Percentiles rank a stretch among this genome's conserved stretches.
Conservation (phyloP, 2,888 invertebrate species). For the Hypena proboscidalis region DNA sequence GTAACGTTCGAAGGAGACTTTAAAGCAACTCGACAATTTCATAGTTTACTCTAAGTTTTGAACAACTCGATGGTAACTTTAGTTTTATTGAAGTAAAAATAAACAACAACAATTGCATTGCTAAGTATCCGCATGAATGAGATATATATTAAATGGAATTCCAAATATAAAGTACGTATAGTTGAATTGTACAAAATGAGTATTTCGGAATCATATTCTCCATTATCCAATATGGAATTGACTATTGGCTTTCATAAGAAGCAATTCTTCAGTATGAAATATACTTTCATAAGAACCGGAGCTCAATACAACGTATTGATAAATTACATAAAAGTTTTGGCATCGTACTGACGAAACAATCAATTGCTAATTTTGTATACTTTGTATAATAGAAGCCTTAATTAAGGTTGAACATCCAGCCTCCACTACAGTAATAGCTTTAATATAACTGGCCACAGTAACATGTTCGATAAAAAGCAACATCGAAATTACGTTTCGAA, state of each 20-base stretch:
- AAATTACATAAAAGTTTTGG: slow-evolving; percentile 34
- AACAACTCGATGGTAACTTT: slow-evolving; percentile 83
- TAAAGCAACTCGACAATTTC: slow-evolving; percentile 75
- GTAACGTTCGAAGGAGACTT: slow-evolving; percentile 78
- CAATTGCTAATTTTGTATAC: slow-evolving; percentile 38
- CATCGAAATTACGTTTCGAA: slow-evolving; percentile 65
- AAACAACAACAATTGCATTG: slow-evolving; percentile 59
- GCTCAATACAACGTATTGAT: slow-evolving; percentile 25
- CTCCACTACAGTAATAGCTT: slow-evolving; percentile 72
- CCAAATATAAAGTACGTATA: slow-evolving; percentile 37
- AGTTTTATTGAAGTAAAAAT: slow-evolving; percentile 63
- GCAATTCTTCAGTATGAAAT: no score
- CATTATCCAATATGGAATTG: slow-evolving; percentile 26
- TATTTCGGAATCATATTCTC: slow-evolving; percentile 52
- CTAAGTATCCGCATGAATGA: slow-evolving; percentile 40
- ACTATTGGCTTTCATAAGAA: no score
- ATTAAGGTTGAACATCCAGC: slow-evolving; percentile 63
- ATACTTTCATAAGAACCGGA: slow-evolving; percentile 30
- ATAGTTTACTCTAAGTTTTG: slow-evolving; percentile 72
- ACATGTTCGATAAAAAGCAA: slow-evolving; percentile 65
- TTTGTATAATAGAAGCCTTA: slow-evolving; percentile 53
- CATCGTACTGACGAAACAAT: slow-evolving; percentile 37
- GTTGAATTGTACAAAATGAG: slow-evolving; percentile 59
- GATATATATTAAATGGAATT: slow-evolving; percentile 33
- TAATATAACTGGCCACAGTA: slow-evolving; percentile 82